Percentiles rank a stretch among this genome's conserved stretches.
Conservation (phyloP, 2,888 invertebrate genomes). For the Pheosia gnoma region DNA sequence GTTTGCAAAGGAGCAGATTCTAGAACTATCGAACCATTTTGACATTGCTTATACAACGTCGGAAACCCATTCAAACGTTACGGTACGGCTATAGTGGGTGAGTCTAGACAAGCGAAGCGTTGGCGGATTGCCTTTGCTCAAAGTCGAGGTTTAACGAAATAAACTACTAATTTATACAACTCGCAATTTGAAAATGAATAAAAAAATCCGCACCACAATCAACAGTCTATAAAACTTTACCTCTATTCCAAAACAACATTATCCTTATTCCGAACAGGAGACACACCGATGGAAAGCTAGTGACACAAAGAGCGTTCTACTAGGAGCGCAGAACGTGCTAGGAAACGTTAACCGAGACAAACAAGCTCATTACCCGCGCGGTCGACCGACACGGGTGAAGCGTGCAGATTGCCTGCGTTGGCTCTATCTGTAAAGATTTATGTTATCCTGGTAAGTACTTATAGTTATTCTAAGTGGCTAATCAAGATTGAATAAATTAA, state of each 20-base stretch:
- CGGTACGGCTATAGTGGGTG: too few relatives aligned
- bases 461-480: slow-evolving; percentile 4
- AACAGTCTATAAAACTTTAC: slow-evolving; percentile 16
- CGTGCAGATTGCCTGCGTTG: slow-evolving; percentile 39
- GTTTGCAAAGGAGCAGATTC: too few relatives aligned
- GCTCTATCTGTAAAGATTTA: slow-evolving; percentile 36
- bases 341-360: slow-evolving; percentile 63
- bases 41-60: too few relatives aligned
- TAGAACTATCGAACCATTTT: too few relatives aligned
- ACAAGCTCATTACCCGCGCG: slow-evolving; percentile 64
- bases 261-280: slow-evolving; percentile 33
- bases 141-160: too few relatives aligned
- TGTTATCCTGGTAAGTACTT: slow-evolving; percentile 1
- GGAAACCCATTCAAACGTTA: too few relatives aligned
- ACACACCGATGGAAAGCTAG: slow-evolving; percentile 34
- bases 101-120: too few relatives aligned
- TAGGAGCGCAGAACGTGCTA: slow-evolving; percentile 51
- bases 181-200: neutral
- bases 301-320: slow-evolving; percentile 45
- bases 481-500: neutral
- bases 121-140: too few relatives aligned
- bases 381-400: slow-evolving; percentile 47
- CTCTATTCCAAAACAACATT: slow-evolving; percentile 31
- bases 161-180: neutral
- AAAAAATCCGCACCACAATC: slow-evolving; percentile 8